phyloP scores from a whole-genome alignment of 1,140 invertebrate species.

The Nilaparvata lugens region DNA sequence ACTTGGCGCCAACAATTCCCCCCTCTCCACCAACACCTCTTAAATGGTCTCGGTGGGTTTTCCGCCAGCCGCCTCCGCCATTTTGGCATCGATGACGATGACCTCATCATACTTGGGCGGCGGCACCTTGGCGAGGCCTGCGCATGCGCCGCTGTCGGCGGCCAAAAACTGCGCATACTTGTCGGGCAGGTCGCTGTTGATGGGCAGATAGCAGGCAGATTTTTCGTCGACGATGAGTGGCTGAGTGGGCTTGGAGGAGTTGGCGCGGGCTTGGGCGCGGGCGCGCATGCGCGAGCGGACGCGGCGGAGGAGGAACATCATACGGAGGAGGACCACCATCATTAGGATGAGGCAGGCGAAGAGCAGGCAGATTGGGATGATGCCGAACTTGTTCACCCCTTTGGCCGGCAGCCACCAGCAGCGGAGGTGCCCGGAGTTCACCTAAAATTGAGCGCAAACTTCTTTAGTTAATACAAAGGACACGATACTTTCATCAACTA shows the following conservation, averaged over 20 bases:
- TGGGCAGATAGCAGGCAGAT: background rate
- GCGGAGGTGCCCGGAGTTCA: background rate
- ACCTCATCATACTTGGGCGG: no score
- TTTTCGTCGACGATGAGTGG: background rate
- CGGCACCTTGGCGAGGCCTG: no score
- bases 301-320: slow-evolving; percentile 18
- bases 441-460: background rate
- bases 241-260: background rate
- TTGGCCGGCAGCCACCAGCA: background rate
- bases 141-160: no score
- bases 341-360: slow-evolving; percentile 29
- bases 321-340: slow-evolving; percentile 20
- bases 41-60: no score
- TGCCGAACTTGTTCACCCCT: background rate
- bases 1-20: no score
- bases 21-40: no score
- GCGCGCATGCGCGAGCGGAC: background rate
- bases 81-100: no score
- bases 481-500: no score
- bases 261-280: background rate
- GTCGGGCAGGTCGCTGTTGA: background rate
- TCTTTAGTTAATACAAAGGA: background rate
- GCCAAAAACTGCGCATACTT: no score
- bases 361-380: background rate
- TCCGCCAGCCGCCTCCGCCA: no score